Base-by-base conservation (phyloP, 2,113 vertebrate species). In the Chloroceryle aenea region DNA sequence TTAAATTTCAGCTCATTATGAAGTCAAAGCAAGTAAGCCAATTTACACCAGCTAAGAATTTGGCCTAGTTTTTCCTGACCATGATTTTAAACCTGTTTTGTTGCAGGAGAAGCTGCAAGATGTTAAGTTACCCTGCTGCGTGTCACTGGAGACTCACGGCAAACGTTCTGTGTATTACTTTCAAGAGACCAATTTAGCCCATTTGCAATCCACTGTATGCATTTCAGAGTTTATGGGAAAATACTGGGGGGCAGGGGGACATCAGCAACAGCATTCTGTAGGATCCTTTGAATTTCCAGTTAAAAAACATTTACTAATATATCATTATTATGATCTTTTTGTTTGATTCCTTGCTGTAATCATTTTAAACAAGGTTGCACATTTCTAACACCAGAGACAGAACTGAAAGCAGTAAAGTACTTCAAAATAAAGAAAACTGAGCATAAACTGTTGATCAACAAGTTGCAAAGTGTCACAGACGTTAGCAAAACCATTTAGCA, bases 1-100 rank as follows among this genome's bases (percentile, higher is more conserved):
- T 90, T 83, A 66, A 77, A 94, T 95, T 87, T 68, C 78, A 74
- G 14, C 58, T 94, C 52, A 83, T 86, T 92, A 88, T 7, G 4
- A 93, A 94, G 64, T 63, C 47, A 88, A 83, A 59, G 59, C 20
- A 83, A 80, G 50, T 10, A 74, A 69, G 52, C 6, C 48, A 76
- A 42, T 89, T 79, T 87, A 94, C 73, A 89, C 40, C 71, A 89
- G 61, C 43, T 67, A 59, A 86, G 55, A 34, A 88, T 90, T 69
- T 74, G 79, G 34, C 34, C n/a, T 36, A 2, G 0, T 77, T 90
- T 80, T 75, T 61, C 63, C 36, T 83, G 16, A 25, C 20, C 30
- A 12, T 42, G 9, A 36, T 63, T 80, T 82, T 34, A 80, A 93
- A 38, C 27, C 38, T 47, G 14, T 15, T 87, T 69, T 76, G 45